Base-by-base conservation (phyloP, 2,888 invertebrate species). In the Cyaniris semiargus region DNA sequence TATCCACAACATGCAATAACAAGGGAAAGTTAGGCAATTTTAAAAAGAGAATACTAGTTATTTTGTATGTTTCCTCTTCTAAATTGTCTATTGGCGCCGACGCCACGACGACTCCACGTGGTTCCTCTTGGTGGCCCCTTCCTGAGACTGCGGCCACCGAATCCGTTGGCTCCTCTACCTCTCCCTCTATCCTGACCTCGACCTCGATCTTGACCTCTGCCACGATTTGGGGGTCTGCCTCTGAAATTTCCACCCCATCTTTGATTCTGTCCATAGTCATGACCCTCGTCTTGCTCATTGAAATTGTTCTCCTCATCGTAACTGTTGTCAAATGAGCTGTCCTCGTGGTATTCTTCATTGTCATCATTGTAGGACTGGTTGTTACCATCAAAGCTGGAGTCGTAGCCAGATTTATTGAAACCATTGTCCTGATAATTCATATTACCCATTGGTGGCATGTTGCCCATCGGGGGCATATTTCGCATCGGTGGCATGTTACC, bases 1-100 rank as follows among this genome's bases (percentile, higher is more conserved):
- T 85, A 86, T 83, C 83, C 84, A 53, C 82, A 82, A 86, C 82
- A 85, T 87, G 89, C 87, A 21, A 48, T 23, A 74, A 74, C 74
- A 74, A 53, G 44, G 7, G n/a, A 23, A 23, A 23, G 83, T 83
- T 82, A 81, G 79, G 80, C 78, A 81, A 79, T 76, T 77, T 75
- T 72, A 76, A 66, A 27, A 27, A 31, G 78, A 80, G 34, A 27
- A 80, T 82, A 82, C 85, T 91, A 92, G 84, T 92, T 93, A 80
- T 90, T 84, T 79, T 88, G 84, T 83, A 90, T 92, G 58, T 89
- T 88, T 66, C 94, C 94, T 83, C 94, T 87, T 81, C 94, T 88
- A 82, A 91, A 94, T 81, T 83, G 84, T 80, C 93, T 85, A 80
- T 88, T 89, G 56, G 84, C 80, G 1, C 89, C 88, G n/a, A 89